Percentiles rank a stretch among this genome's conserved stretches.
Evolutionary conservation across 2,888 invertebrate species (phyloP).

Genomic region (Neoaliturus tenellus): DNA sequence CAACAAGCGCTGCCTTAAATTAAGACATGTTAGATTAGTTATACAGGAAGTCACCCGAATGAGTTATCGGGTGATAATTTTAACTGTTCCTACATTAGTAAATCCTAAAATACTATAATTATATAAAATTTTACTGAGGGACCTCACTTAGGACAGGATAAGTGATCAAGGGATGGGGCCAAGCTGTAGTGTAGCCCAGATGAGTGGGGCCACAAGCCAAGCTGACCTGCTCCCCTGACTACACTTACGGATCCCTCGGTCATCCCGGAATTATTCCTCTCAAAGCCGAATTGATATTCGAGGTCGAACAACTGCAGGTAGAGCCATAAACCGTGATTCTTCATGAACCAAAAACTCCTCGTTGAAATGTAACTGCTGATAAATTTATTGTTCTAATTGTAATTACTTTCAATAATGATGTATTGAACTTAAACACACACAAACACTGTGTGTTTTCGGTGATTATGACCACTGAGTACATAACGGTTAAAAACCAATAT

Average conservation of each 20-base stretch:
- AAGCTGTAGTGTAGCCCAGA: constrained; percentile 96
- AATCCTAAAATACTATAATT: no score
- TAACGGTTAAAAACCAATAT: no score
- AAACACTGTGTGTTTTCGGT: no score
- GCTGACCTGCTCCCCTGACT: constrained; percentile 95
- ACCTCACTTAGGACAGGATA: constrained; percentile 98
- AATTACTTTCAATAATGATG: not conserved
- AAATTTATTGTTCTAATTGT: not conserved
- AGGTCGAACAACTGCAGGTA: constrained; percentile 95
- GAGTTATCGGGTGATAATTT: no score
- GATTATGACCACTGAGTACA: no score
- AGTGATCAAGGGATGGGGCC: constrained; percentile 98
- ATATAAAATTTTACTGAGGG: no score
- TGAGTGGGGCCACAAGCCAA: constrained; percentile 83
- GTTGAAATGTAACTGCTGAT: constrained; percentile 26
- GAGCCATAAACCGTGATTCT: constrained; percentile 72
- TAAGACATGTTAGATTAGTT: no score
- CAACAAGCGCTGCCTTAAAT: no score
- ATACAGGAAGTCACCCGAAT: no score
- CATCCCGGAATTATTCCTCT: constrained; percentile 97
- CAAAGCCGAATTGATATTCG: constrained; percentile 95
- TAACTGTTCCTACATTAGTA: no score
- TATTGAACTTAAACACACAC: not conserved
- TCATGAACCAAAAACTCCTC: not conserved
- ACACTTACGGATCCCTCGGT: constrained; percentile 95